phyloP scores from a whole-genome alignment of 2,797 vertebrate species.

The Anguilla pacifica region DNA sequence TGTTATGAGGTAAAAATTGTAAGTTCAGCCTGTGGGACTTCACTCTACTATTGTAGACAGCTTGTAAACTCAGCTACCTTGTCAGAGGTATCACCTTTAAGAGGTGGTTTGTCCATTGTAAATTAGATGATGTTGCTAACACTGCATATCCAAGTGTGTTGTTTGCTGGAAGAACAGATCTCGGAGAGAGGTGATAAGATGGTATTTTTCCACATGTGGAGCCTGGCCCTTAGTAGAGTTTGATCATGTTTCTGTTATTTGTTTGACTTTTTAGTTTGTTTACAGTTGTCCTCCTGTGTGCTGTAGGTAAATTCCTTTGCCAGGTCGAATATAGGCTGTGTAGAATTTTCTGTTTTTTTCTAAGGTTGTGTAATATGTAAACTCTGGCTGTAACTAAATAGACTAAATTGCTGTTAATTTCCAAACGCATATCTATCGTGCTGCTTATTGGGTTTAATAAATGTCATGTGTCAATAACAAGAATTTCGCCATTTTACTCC shows the following conservation, averaged over 20 bases:
- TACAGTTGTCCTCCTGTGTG: conserved; percentile 30
- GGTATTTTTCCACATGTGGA: background rate
- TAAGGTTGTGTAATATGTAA: conserved; percentile 66
- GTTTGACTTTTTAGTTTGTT: conserved; percentile 36
- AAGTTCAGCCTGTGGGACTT: background rate
- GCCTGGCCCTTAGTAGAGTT: conserved; percentile 8
- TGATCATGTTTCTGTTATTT: background rate
- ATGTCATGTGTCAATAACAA: conserved; percentile 73
- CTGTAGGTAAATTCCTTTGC: conserved; percentile 35
- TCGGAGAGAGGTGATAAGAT: background rate
- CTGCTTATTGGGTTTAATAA: conserved; percentile 84
- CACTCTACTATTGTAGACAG: background rate
- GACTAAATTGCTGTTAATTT: conserved; percentile 71
- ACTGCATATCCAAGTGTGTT: background rate
- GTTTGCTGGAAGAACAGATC: background rate
- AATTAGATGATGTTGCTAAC: background rate
- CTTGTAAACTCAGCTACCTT: background rate
- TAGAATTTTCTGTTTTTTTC: conserved; percentile 62
- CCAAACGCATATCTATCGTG: conserved; percentile 72
- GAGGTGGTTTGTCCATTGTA: background rate
- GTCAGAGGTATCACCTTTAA: background rate
- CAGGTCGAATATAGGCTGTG: conserved; percentile 77
- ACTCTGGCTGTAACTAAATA: conserved; percentile 71
- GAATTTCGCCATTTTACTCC: background rate
- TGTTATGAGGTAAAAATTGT: background rate